Base-by-base conservation (phyloP, 1,140 invertebrate genomes). In the Drosophila subobscura region DNA sequence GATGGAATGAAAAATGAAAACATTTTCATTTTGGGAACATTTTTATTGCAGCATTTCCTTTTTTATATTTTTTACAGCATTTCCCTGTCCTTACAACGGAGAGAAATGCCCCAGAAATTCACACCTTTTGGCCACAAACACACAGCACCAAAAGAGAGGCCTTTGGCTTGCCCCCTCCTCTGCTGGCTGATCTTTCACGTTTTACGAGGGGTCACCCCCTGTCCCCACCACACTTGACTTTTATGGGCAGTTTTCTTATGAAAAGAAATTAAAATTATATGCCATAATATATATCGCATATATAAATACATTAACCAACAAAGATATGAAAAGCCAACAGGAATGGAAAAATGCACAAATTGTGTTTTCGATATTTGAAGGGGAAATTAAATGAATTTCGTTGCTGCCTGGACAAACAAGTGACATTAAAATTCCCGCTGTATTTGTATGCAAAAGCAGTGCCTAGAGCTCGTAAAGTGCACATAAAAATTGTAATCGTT, bases 71-170 rank as follows among this genome's bases (percentile, higher is more conserved):
- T 71, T 58, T 55, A 20, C 16, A 20, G 16, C 61, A 72, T 79
- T 63, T 57, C 75, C 53, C n/a, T 40, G 41, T 68, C 76, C 67
- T 85, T 74, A 71, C 5, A 65, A 63, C 66, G 56, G 60, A 52
- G 79, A 65, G 76, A 84, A 81, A 60, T 61, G 49, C 64, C 33
- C 44, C 45, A 41, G 65, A 66, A 77, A 64, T 86, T 86, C 83
- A 86, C 81, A 86, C 81, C 81, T 86, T 86, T 88, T 88, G 83
- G 83, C 74, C 81, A 88, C 83, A 86, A 88, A 70, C 74, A 64
- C 51, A 75, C 33, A 37, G 33, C 33, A 37, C 33, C 33, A 37
- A 37, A 20, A 20, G 16, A 37, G 33, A 10, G 29, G 25, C 5
- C 25, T 27, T 27, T 68, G 73, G 54, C 65, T 54, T 59, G 73